phyloP scores from a whole-genome alignment of 2,797 vertebrate species.

The Neosalanx taihuensis region DNA sequence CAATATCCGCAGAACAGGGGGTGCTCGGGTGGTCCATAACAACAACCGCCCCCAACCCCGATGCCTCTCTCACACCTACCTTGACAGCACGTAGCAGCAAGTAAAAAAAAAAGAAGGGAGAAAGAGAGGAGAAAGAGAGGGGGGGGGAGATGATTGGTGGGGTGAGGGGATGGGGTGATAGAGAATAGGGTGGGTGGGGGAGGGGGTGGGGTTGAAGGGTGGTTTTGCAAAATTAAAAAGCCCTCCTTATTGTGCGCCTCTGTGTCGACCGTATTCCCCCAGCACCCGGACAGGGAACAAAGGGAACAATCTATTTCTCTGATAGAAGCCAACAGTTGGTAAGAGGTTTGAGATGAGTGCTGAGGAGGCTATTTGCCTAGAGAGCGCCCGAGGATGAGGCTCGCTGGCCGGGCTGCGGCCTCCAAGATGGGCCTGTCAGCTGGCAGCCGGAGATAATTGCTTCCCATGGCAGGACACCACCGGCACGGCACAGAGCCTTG shows the following conservation, averaged over 20 bases:
- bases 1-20: constrained; percentile 20
- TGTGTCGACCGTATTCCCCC: constrained; percentile 77
- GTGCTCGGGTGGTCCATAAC: constrained; percentile 5
- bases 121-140: background rate
- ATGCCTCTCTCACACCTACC: background rate
- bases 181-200: constrained; percentile 9
- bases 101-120: too few relatives aligned
- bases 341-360: constrained; percentile 94
- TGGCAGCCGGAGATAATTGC: constrained; percentile 97
- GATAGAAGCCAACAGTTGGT: constrained; percentile 90
- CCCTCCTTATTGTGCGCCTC: constrained; percentile 61
- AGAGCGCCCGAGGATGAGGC: constrained; percentile 94
- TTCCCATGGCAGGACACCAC: constrained; percentile 96
- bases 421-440: constrained; percentile 91
- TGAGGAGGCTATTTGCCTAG: constrained; percentile 96
- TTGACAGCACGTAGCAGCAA: too few relatives aligned
- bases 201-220: constrained; percentile 21
- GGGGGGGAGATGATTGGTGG: background rate
- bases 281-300: constrained; percentile 84
- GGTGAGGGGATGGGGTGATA: background rate
- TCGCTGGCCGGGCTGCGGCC: constrained; percentile 79
- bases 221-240: constrained; percentile 63
- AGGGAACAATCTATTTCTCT: constrained; percentile 88
- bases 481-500: constrained; percentile 64
- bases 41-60: background rate